phyloP scores from a whole-genome alignment of 2,888 invertebrate species.

The Onchidella celtica region DNA sequence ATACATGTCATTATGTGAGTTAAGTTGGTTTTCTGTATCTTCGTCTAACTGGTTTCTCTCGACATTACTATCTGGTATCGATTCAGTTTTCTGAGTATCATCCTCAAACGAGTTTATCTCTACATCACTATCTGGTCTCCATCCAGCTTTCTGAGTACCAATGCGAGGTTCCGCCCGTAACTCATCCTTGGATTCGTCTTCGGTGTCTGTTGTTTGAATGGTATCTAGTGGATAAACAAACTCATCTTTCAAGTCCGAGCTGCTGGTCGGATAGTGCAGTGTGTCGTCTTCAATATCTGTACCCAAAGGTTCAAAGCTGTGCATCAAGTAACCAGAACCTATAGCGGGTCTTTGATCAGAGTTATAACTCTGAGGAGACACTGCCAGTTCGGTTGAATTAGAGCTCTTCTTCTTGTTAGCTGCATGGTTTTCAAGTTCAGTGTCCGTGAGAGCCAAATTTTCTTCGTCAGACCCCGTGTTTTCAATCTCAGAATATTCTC shows the following conservation, averaged over 20 bases:
- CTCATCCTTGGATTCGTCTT: not conserved
- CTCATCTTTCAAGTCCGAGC: not conserved
- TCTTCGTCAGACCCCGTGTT: not conserved
- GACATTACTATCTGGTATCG: not conserved
- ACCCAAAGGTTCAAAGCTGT: not conserved
- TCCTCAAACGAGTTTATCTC: too few species aligned
- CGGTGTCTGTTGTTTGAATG: not conserved
- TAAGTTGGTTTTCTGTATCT: not conserved
- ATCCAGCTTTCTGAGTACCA: not conserved
- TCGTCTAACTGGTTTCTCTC: too few species aligned
- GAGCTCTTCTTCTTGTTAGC: not conserved
- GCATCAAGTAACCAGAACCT: conserved; percentile 10
- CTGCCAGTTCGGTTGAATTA: not conserved
- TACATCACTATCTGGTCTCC: not conserved
- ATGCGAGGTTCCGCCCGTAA: not conserved
- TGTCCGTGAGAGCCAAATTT: not conserved
- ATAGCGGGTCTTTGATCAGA: not conserved
- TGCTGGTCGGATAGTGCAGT: not conserved
- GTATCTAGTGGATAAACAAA: not conserved
- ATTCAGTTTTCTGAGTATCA: not conserved
- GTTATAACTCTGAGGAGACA: not conserved
- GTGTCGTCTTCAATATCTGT: not conserved
- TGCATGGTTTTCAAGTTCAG: not conserved
- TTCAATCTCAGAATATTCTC: not conserved
- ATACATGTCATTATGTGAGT: not conserved